Conservation (phyloP, 2,888 invertebrate species). For the Oligia strigilis region DNA sequence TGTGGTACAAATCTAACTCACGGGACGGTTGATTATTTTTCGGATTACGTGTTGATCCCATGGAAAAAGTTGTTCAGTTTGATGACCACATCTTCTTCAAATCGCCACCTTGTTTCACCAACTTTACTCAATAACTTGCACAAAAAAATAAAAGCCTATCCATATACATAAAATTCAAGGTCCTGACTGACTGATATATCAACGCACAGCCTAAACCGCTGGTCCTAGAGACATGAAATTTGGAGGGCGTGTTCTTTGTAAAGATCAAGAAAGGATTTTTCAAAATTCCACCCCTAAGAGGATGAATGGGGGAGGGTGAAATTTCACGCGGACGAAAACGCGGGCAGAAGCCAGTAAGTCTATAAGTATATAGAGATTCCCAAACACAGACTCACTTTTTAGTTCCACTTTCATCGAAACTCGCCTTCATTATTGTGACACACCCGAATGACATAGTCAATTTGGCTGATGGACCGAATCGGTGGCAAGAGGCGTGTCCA, state of each 20-base stretch:
- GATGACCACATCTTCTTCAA: background rate
- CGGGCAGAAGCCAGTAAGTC: background rate
- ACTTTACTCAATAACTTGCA: background rate
- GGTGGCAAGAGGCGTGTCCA: constrained; percentile 70
- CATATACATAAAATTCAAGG: no score
- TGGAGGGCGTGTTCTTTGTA: no score
- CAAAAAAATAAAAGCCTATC: background rate
- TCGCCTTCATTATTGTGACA: constrained; percentile 61
- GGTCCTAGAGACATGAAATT: no score
- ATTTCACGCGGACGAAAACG: no score
- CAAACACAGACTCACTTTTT: constrained; percentile 38
- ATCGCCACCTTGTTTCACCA: background rate
- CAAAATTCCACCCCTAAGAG: no score
- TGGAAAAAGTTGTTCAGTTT: background rate
- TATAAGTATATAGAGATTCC: background rate
- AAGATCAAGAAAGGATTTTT: no score
- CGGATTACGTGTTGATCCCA: background rate
- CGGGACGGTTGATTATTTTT: background rate
- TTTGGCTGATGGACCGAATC: constrained; percentile 73
- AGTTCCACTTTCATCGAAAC: constrained; percentile 65
- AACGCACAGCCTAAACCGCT: no score
- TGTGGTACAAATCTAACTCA: no score
- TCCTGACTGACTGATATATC: no score
- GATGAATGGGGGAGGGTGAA: no score
- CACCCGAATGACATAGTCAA: constrained; percentile 72